phyloP scores from a whole-genome alignment of 2,888 invertebrate species.

The Acanthopleura granulata region DNA sequence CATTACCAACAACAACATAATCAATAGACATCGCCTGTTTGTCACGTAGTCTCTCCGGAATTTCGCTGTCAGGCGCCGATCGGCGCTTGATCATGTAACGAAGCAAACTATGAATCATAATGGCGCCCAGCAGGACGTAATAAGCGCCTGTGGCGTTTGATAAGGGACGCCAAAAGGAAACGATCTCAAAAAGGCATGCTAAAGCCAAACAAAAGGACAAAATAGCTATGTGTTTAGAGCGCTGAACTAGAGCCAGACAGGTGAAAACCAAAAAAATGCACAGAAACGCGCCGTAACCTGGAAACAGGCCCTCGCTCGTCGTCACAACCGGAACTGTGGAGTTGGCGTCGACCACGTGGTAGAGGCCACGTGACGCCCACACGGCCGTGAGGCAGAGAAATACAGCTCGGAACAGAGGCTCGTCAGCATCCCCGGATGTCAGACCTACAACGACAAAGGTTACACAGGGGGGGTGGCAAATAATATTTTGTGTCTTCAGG shows the following conservation, averaged over 20 bases:
- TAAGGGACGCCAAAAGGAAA: constrained; percentile 39
- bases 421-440: constrained; percentile 36
- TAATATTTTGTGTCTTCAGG: too few species aligned
- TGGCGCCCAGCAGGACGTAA: constrained; percentile 37
- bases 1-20: constrained; percentile 40
- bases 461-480: too few species aligned
- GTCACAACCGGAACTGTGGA: not conserved
- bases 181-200: constrained; percentile 40
- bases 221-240: constrained; percentile 32
- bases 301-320: constrained; percentile 35
- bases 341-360: constrained; percentile 22
- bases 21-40: constrained; percentile 25
- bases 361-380: constrained; percentile 42
- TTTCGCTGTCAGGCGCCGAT: not conserved
- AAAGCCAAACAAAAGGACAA: constrained; percentile 38
- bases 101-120: constrained; percentile 33
- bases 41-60: not conserved
- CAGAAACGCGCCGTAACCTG: constrained; percentile 42
- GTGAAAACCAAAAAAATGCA: constrained; percentile 40
- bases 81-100: constrained; percentile 24
- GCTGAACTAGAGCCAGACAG: constrained; percentile 33
- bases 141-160: constrained; percentile 38
- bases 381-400: constrained; percentile 37
- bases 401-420: constrained; percentile 36
- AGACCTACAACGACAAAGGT: constrained; percentile 32